These are phyloP conservation scores for Conger conger DNA, from an alignment of 2,113 vertebrate species.

Conservation along the genomic window DNA sequence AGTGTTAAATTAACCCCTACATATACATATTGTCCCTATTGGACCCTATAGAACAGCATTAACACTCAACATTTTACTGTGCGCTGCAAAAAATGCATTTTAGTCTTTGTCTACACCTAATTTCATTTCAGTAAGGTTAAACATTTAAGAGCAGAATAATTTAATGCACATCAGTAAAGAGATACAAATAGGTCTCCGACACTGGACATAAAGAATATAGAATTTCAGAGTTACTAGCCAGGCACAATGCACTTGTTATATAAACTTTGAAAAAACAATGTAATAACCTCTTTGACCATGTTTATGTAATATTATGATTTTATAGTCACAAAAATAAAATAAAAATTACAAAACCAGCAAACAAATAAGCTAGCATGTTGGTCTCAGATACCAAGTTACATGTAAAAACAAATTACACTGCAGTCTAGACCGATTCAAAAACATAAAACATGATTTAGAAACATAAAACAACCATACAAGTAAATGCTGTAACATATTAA, in stretches of 20 bases:
- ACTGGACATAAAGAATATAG: not conserved
- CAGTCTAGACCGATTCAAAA: too few relatives aligned
- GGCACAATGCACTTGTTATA: not conserved
- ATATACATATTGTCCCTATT: too few relatives aligned
- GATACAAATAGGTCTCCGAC: not conserved
- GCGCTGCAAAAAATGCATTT: not conserved
- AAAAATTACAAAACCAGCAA: not conserved
- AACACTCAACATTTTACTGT: too few relatives aligned
- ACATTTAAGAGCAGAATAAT: not conserved
- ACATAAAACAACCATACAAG: too few relatives aligned
- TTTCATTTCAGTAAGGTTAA: not conserved
- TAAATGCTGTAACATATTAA: not conserved
- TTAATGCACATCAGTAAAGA: not conserved
- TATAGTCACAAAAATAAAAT: not conserved
- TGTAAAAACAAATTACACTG: too few relatives aligned
- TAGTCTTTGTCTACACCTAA: not conserved
- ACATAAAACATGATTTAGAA: too few relatives aligned
- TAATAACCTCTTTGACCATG: not conserved
- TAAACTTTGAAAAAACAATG: not conserved
- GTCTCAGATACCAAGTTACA: too few relatives aligned
- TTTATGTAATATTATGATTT: not conserved
- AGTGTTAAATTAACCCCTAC: too few relatives aligned
- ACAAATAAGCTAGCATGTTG: too few relatives aligned
- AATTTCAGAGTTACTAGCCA: not conserved
- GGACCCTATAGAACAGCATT: too few relatives aligned